A percentile compares a stretch with the other conserved stretches of the same genome.
Conservation (phyloP, 64 coral and sea anemone species). For the Dendrophyllia cribrosa region DNA sequence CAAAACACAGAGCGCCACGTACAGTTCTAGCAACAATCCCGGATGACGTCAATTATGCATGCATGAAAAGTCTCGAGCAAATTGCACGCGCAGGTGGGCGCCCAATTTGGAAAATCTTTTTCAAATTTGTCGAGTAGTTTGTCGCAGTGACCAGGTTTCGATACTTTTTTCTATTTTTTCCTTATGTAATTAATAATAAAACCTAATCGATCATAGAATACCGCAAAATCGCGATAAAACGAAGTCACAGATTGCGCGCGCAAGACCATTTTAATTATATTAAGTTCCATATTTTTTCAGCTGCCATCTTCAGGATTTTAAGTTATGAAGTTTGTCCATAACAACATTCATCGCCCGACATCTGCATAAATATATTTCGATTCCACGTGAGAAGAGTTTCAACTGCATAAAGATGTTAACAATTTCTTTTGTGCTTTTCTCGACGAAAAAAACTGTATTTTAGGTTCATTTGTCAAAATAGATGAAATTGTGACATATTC, state of each 20-base stretch:
- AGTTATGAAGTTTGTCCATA: background rate
- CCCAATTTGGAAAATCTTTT: too few relatives aligned
- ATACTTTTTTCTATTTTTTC: too few relatives aligned
- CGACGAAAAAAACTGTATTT: background rate
- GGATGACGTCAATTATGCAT: constrained; percentile 35
- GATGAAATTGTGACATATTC: too few relatives aligned
- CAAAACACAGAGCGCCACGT: constrained; percentile 32
- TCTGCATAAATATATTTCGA: background rate
- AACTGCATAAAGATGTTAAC: background rate
- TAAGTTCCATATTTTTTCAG: background rate
- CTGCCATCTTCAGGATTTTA: background rate
- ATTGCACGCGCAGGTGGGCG: background rate
- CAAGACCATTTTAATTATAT: background rate
- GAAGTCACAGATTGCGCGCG: background rate
- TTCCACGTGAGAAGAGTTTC: background rate
- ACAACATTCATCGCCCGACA: background rate
- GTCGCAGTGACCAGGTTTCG: too few relatives aligned
- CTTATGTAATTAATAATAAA: too few relatives aligned
- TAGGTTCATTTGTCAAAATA: too few relatives aligned
- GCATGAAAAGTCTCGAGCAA: constrained; percentile 17
- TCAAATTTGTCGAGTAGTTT: too few relatives aligned
- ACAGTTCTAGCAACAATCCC: constrained; percentile 22
- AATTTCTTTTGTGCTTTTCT: background rate
- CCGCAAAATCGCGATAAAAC: background rate
- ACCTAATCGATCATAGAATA: background rate